Percentiles rank a stretch among this genome's conserved stretches.
These are phyloP conservation scores for Cepphus grylle DNA, from an alignment of 2,113 vertebrate genomes.

Conservation along the genomic window DNA sequence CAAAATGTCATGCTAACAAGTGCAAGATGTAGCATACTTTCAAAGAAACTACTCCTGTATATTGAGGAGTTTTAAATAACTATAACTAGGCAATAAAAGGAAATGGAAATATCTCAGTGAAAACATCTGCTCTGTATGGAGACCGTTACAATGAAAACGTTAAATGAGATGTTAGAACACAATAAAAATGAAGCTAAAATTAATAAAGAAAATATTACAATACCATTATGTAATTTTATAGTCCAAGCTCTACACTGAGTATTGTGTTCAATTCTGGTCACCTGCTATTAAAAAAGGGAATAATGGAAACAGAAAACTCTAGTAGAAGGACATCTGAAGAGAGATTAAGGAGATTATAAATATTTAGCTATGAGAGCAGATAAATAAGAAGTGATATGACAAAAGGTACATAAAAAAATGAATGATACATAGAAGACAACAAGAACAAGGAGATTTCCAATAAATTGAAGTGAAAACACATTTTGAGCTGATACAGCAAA, in stretches of 20 bases:
- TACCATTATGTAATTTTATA: not conserved
- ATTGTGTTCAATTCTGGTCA: not conserved
- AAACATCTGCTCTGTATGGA: not conserved
- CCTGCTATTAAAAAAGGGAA: not conserved
- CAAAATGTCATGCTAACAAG: not conserved
- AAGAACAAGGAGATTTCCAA: not conserved
- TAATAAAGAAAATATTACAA: not conserved
- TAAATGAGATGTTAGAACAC: not conserved
- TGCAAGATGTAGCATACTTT: not conserved
- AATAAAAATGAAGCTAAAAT: not conserved
- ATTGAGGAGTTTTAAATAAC: slow-evolving; percentile 7
- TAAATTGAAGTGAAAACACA: not conserved
- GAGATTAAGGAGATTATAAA: not conserved
- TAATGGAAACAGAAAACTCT: not conserved
- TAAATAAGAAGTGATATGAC: not conserved
- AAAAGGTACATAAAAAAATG: not conserved
- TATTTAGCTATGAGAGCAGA: not conserved
- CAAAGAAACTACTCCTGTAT: not conserved
- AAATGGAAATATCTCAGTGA: not conserved
- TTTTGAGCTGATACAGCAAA: not conserved
- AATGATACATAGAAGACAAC: not conserved
- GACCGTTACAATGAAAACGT: not conserved
- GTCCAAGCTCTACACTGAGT: not conserved
- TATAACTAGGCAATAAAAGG: not conserved
- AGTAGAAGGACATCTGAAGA: not conserved